Evolutionary conservation across 2,113 vertebrate species (phyloP).

Genomic region (Australoheros scitulus): DNA sequence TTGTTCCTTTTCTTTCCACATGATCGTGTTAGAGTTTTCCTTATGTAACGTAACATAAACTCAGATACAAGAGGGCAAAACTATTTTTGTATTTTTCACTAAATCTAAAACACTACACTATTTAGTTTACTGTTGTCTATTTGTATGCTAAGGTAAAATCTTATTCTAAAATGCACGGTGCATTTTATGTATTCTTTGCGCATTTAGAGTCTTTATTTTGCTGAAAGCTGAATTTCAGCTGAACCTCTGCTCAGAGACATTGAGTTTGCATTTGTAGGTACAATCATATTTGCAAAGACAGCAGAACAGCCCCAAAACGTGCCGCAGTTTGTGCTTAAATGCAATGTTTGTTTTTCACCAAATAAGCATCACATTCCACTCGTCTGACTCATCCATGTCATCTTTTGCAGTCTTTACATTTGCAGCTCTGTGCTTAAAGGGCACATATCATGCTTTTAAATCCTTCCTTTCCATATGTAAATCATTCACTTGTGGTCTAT

Average conservation of each 20-base stretch:
- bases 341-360: too few relatives aligned
- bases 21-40: not conserved
- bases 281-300: not conserved
- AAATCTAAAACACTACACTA: too few relatives aligned
- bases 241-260: not conserved
- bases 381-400: not conserved
- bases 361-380: too few relatives aligned
- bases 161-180: not conserved
- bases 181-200: not conserved
- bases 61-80: not conserved
- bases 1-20: too few relatives aligned
- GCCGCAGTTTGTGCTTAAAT: not conserved
- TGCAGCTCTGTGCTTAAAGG: not conserved
- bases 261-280: accelerated
- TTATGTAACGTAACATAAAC: not conserved
- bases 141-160: not conserved
- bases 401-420: not conserved
- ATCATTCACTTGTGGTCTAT: too few relatives aligned
- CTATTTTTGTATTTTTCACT: too few relatives aligned
- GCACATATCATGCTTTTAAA: too few relatives aligned
- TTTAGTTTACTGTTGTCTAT: too few relatives aligned
- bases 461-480: too few relatives aligned
- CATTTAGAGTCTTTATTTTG: too few relatives aligned
- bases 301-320: not conserved
- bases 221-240: not conserved